These are phyloP conservation scores for Ptychochromis oligacanthus DNA, from an alignment of 2,113 vertebrate genomes.

Conservation along the genomic window DNA sequence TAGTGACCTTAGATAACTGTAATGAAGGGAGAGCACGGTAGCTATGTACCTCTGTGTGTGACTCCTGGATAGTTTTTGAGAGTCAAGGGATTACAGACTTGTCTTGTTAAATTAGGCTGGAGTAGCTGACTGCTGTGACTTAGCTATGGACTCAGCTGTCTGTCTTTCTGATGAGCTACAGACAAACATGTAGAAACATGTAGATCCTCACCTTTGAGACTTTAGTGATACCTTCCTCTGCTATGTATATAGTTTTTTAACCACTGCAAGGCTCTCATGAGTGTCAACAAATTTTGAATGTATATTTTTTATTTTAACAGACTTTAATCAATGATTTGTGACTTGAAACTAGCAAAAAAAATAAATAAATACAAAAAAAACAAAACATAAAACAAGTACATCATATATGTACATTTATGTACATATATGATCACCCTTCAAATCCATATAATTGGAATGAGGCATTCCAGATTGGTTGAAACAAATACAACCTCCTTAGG, in stretches of 20 bases:
- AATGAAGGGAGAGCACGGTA: slow-evolving; percentile 59
- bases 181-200: slow-evolving; percentile 55
- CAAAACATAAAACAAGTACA: no score
- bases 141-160: slow-evolving; percentile 71
- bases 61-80: slow-evolving; percentile 54
- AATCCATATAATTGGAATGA: background rate
- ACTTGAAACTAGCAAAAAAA: background rate
- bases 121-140: slow-evolving; percentile 70
- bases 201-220: slow-evolving; percentile 50
- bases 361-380: no score
- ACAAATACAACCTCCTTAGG: background rate
- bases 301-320: background rate
- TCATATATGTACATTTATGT: background rate
- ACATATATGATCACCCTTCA: background rate
- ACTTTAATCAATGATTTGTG: background rate
- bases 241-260: background rate
- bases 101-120: slow-evolving; percentile 75
- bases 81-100: slow-evolving; percentile 73
- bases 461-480: background rate
- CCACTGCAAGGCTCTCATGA: background rate
- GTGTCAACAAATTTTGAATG: background rate
- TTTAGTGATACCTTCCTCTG: slow-evolving; percentile 31
- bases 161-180: slow-evolving; percentile 57
- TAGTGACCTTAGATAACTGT: slow-evolving; percentile 43
- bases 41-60: slow-evolving; percentile 54